These are phyloP conservation scores for Crenichthys baileyi DNA, from an alignment of 2,797 vertebrate genomes.

Conservation along the genomic window DNA sequence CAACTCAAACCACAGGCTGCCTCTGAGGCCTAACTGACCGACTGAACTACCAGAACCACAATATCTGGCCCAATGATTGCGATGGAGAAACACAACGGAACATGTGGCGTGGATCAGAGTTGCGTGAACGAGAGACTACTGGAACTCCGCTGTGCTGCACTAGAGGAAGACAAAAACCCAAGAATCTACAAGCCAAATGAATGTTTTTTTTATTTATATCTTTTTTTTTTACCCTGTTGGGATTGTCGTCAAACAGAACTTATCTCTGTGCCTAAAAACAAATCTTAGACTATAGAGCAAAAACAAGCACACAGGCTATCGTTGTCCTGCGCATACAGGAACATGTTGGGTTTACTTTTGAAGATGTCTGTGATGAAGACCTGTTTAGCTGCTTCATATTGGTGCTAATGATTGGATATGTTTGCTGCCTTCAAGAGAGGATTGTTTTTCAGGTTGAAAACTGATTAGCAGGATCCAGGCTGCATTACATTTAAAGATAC, in stretches of 20 bases:
- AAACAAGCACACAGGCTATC: constrained; percentile 29
- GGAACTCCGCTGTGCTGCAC: constrained; percentile 84
- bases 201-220: constrained; percentile 77
- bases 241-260: constrained; percentile 57
- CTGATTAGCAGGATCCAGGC: background rate
- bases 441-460: constrained; percentile 13
- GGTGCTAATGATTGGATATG: constrained; percentile 71
- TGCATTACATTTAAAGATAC: background rate
- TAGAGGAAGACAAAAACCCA: constrained; percentile 72
- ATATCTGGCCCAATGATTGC: constrained; percentile 74
- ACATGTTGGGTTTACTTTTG: constrained; percentile 38
- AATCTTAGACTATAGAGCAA: constrained; percentile 36
- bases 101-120: constrained; percentile 60
- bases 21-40: constrained; percentile 85
- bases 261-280: constrained; percentile 39
- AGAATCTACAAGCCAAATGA: constrained; percentile 83
- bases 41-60: constrained; percentile 38
- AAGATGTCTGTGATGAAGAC: constrained; percentile 31
- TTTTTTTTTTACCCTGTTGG: constrained; percentile 52
- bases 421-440: constrained; percentile 44
- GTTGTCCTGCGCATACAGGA: constrained; percentile 31
- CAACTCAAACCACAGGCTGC: constrained; percentile 93
- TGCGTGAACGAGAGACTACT: constrained; percentile 77
- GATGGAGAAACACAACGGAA: constrained; percentile 56
- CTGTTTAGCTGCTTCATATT: constrained; percentile 55